Conservation (phyloP, 2,888 invertebrate species). For the Steromphala cineraria region DNA sequence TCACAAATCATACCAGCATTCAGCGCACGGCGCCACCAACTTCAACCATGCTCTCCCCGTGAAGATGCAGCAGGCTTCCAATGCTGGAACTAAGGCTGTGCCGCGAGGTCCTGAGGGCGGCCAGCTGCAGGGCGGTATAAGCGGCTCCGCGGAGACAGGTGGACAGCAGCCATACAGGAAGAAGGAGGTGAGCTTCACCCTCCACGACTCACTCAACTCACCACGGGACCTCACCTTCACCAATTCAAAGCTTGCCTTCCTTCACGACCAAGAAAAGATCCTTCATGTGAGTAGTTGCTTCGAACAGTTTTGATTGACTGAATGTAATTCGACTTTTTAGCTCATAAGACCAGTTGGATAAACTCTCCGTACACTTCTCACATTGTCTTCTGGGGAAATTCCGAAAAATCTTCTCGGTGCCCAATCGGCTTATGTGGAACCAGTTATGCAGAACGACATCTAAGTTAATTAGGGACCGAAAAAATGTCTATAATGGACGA, state of each 20-base stretch:
- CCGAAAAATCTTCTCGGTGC: too few species aligned
- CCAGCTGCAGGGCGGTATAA: conserved; percentile 24
- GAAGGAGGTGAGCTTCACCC: conserved; percentile 46
- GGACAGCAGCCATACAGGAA: not conserved
- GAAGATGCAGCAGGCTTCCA: not conserved
- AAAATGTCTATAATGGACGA: too few species aligned
- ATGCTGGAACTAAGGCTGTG: not conserved
- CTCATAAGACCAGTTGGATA: too few species aligned
- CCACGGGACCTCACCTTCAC: conserved; percentile 6
- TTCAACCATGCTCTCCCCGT: not conserved
- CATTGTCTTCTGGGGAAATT: too few species aligned
- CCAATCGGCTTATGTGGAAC: too few species aligned
- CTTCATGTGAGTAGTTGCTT: not conserved
- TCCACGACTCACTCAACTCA: conserved; percentile 23
- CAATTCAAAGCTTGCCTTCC: not conserved
- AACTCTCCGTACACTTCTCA: too few species aligned
- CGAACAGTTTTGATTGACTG: too few species aligned
- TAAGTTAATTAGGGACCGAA: too few species aligned
- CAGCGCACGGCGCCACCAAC: not conserved
- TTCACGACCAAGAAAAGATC: conserved; percentile 8
- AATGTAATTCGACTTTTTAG: not conserved
- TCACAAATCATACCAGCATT: not conserved
- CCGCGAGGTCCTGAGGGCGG: not conserved
- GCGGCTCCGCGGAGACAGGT: not conserved
- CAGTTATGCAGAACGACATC: too few species aligned